Base-by-base conservation (phyloP, 2,113 vertebrate genomes). In the Fulmarus glacialis region DNA sequence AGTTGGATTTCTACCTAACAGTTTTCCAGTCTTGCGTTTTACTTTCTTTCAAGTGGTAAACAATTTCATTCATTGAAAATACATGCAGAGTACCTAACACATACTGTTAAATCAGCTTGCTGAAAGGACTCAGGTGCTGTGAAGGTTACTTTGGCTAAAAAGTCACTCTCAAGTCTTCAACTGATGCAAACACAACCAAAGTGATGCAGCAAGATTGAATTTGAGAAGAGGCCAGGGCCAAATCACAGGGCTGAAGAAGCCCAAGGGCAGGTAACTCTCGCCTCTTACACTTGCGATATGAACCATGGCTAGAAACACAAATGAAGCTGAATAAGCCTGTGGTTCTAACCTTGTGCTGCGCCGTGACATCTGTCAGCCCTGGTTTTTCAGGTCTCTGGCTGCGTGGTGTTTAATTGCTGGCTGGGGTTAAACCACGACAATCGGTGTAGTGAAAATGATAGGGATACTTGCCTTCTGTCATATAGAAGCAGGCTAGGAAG, bases 1-100 rank as follows among this genome's bases (percentile, higher is more conserved):
- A 91, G 53, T 87, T 89, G 74, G 34, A 90, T 92, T 94, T 95
- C 78, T 96, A 80, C 38, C 71, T 87, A 74, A 84, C 17, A 38
- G 11, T 58, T 83, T 86, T 87, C 66, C 18, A 56, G 13, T 27
- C 56, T 80, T 48, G 36, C 34, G 23, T 87, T 91, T 82, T 88
- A 67, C 43, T 80, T 89, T 78, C 43, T 80, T 89, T 78, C 75
- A 86, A 77, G 24, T 23, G 30, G 22, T 84, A 62, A 73, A 53
- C 3, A 8, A 62, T 56, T 68, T 74, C 2, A 17, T 92, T 63
- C 3, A 38, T 75, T 82, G 87, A 38, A 89, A 93, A 93, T 80
- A 50, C 48, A 47, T 43, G 22, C 48, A 73, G 32, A 29, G 15
- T 64, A 80, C 58, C 38, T 58, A 73, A 13, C 36, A 68, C n/a